Evolutionary conservation across 2,888 invertebrate genomes (phyloP), one percentile per base, ranked within the genome.

Genomic region (Griposia aprilina): DNA sequence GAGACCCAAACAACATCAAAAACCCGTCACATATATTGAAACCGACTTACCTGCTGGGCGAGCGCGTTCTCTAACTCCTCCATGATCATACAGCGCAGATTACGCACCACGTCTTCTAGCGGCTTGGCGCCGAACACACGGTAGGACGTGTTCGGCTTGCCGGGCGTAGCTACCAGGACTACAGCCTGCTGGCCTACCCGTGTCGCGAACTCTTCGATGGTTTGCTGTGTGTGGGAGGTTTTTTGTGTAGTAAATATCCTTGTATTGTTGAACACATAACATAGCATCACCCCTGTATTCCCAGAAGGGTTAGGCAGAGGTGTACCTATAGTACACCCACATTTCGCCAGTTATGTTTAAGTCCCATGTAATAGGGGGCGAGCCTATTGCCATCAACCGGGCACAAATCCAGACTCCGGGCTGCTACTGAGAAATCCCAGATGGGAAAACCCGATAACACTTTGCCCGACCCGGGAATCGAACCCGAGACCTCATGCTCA

Each of bases 91-190:
- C 98, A 98, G 91, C 98, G 98, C 83, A 99, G 97, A 96, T 98
- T 99, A 91, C 99, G 98, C 83, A 99, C 99, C 86, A 99, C 99
- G 97, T 99, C 99, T 96, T 99, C 99, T 36, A 99, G 97, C 17
- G 99, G 99, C 95, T 99, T 99, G 83, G 99, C 99, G 41, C 99
- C 99, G 94, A 99, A 99, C 87, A 99, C 99, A 95, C 99, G 99
- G 96, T 99, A 99, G 93, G 99, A 99, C 79, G 99, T 99, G 96
- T 98, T 99, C 87, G 99, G 98, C 96, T 99, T 99, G 71, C 99
- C 99, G 0, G 99, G 99, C 45, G 99, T 99, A 70, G 99, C 99
- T 79, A 99, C 99, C 92, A 99, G 97, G 71, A 99, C 99, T 76
- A 99, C 98, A 0, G 99, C 99, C 95, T 99, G 99, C 93, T 99